phyloP scores from a whole-genome alignment of 2,113 vertebrate species.

The Psilopsiagon aymara region DNA sequence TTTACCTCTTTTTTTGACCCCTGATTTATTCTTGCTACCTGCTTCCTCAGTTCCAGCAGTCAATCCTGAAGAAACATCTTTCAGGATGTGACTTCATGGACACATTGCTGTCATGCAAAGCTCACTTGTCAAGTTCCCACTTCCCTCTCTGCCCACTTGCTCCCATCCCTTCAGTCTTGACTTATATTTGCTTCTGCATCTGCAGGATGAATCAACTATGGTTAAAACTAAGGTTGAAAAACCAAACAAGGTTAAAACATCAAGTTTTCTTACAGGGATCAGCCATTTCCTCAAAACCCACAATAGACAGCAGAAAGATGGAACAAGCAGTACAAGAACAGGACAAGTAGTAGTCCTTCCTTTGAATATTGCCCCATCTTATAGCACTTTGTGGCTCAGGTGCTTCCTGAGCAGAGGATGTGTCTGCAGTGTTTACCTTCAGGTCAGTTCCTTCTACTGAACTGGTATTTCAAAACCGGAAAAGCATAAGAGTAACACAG shows the following conservation, averaged over 20 bases:
- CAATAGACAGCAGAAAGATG: background rate
- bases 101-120: background rate
- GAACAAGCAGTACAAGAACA: background rate
- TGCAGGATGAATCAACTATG: background rate
- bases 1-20: background rate
- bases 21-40: background rate
- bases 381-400: background rate
- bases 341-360: background rate
- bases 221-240: background rate
- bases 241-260: background rate
- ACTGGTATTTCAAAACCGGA: background rate
- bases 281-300: background rate
- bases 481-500: rapidly evolving
- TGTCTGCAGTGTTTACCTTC: background rate
- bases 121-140: background rate
- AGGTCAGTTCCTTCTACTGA: background rate
- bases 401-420: background rate
- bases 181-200: background rate
- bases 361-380: background rate
- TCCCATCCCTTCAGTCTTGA: background rate
- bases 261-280: background rate
- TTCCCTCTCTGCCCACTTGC: background rate
- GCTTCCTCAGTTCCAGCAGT: background rate
- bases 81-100: background rate
- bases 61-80: background rate